Percentiles rank a stretch among this genome's conserved stretches.
These are phyloP conservation scores for Hedya salicella DNA, from an alignment of 2,888 invertebrate species.

Conservation along the genomic window DNA sequence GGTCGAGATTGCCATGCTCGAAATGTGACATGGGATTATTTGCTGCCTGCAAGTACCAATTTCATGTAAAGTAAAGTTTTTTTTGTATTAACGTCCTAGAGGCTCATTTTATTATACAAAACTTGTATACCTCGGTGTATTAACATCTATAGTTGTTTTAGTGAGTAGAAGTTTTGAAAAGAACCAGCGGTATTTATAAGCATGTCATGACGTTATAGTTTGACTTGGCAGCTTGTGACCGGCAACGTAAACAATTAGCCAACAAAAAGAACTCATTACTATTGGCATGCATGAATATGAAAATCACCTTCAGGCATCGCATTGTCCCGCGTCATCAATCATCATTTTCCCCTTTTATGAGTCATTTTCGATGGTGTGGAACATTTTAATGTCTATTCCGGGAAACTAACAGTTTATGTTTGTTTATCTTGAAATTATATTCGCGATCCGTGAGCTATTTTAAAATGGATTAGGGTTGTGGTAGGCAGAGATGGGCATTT, in stretches of 20 bases:
- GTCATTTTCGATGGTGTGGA: constrained; percentile 11
- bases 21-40: no score
- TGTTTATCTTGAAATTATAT: background rate
- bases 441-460: background rate
- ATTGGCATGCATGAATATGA: constrained; percentile 25
- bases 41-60: no score
- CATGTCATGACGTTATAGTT: background rate
- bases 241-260: constrained; percentile 35
- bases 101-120: no score
- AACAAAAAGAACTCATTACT: constrained; percentile 26
- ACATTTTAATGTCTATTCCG: constrained; percentile 11
- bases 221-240: constrained; percentile 24
- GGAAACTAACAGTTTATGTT: background rate
- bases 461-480: no score
- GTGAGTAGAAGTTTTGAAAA: background rate
- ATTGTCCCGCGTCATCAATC: constrained; percentile 2
- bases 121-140: background rate
- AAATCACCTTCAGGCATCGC: constrained; percentile 1
- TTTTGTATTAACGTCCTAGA: no score
- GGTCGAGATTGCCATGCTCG: no score
- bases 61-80: no score
- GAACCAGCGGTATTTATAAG: constrained; percentile 8
- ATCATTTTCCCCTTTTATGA: background rate
- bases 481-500: no score
- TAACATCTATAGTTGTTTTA: background rate